Evolutionary conservation across 2,888 invertebrate genomes (phyloP).

Genomic region (Harpagoxenus sublaevis): DNA sequence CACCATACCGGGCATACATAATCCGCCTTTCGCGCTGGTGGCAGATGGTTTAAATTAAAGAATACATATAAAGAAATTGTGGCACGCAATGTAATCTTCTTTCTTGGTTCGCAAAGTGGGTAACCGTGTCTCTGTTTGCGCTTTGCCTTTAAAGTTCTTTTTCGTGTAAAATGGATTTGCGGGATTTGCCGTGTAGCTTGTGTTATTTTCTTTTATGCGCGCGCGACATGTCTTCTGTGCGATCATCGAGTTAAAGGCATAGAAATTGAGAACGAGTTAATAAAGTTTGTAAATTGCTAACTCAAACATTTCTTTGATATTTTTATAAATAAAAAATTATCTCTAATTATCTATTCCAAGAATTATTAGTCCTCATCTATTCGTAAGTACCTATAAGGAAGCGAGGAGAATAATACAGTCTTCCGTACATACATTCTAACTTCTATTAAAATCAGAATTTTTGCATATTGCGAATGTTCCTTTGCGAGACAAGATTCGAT

Average conservation of each 20-base stretch:
- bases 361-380: background rate
- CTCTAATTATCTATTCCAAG: background rate
- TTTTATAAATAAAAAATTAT: background rate
- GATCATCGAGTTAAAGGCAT: background rate
- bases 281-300: background rate
- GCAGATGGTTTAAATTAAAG: constrained; percentile 37
- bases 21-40: constrained; percentile 33
- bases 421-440: background rate
- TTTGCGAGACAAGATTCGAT: background rate
- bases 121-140: constrained; percentile 13
- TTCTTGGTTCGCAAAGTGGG: constrained; percentile 37
- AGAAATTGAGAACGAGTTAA: background rate
- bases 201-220: background rate
- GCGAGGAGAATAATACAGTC: background rate
- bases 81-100: constrained; percentile 47
- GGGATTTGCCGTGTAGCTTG: background rate
- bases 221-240: background rate
- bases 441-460: constrained; percentile 15
- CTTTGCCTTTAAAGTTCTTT: constrained; percentile 4
- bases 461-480: background rate
- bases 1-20: background rate
- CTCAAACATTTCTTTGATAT: background rate
- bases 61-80: constrained; percentile 24
- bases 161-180: constrained; percentile 13
- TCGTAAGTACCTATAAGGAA: background rate